These are phyloP conservation scores for Fissipunctia ypsillon DNA, from an alignment of 2,888 invertebrate genomes.

Conservation along the genomic window DNA sequence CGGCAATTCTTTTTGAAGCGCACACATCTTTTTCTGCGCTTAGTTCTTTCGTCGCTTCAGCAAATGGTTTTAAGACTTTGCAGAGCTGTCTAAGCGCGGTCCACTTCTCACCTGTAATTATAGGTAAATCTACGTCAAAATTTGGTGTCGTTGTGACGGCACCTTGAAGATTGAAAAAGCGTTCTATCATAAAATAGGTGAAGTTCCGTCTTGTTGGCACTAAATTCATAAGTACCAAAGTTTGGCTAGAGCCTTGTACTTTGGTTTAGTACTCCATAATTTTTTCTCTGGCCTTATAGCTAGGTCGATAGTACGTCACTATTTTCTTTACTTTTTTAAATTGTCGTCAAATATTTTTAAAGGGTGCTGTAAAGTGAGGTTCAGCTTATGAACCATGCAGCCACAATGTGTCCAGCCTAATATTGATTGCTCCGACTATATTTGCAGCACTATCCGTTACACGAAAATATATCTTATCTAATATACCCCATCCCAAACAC, in stretches of 20 bases:
- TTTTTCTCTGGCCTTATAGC: not conserved
- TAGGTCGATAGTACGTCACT: not conserved
- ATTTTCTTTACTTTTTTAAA: constrained; percentile 10
- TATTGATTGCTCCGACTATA: not conserved
- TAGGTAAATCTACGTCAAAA: constrained; percentile 1
- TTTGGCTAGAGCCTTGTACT: constrained; percentile 7
- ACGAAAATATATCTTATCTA: constrained; percentile 1
- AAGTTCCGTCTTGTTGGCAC: constrained; percentile 14
- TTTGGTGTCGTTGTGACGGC: not conserved
- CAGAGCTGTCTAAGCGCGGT: constrained; percentile 16
- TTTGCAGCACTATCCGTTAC: constrained; percentile 10
- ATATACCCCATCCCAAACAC: too few species aligned
- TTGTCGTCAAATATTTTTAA: not conserved
- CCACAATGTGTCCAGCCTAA: constrained; percentile 9
- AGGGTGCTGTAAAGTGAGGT: not conserved
- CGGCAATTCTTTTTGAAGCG: constrained; percentile 16
- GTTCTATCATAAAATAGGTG: constrained; percentile 16
- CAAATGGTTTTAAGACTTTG: constrained; percentile 14
- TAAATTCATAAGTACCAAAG: constrained; percentile 1
- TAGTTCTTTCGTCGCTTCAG: constrained; percentile 23
- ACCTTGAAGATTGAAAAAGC: too few species aligned
- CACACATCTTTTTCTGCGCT: constrained; percentile 23
- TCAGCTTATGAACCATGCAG: constrained; percentile 12
- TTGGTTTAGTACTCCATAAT: constrained; percentile 1
- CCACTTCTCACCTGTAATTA: constrained; percentile 2